Conservation (phyloP, 2,113 vertebrate species). For the Brachyistius frenatus region DNA sequence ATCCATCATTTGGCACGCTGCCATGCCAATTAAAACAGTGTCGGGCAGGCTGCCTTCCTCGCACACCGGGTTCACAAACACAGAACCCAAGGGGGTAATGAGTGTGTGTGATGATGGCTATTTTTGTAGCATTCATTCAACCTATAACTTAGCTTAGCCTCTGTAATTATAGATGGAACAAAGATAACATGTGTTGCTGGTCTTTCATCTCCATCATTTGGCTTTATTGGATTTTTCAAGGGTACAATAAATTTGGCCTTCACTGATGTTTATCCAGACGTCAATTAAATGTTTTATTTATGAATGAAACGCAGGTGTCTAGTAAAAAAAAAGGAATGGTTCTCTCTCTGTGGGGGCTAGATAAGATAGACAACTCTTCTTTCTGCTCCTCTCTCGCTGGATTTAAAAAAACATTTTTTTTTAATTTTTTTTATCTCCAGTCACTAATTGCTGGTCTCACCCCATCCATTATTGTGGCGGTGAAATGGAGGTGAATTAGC, state of each 20-base stretch:
- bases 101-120: conserved; percentile 26
- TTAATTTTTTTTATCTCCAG: conserved; percentile 5
- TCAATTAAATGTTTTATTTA: conserved; percentile 59
- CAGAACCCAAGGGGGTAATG: conserved; percentile 43
- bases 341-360: conserved; percentile 33
- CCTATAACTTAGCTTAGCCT: conserved; percentile 28
- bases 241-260: neutral
- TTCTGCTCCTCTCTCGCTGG: conserved; percentile 28
- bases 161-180: conserved; percentile 25
- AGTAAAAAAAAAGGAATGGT: neutral
- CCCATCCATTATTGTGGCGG: conserved; percentile 69
- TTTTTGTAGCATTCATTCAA: conserved; percentile 60
- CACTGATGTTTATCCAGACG: conserved; percentile 31
- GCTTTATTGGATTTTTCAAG: conserved; percentile 1
- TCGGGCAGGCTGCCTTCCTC: conserved; percentile 57
- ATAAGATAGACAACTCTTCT: conserved; percentile 46
- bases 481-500: conserved; percentile 77
- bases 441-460: conserved; percentile 70
- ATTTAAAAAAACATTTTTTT: too few relatives aligned
- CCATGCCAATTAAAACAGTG: conserved; percentile 78
- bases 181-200: neutral
- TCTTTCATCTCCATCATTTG: conserved; percentile 14
- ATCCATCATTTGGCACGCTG: conserved; percentile 70
- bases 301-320: conserved; percentile 54
- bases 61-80: conserved; percentile 66